Conservation (phyloP, 2,888 invertebrate species). For the Perizoma flavofasciatum region DNA sequence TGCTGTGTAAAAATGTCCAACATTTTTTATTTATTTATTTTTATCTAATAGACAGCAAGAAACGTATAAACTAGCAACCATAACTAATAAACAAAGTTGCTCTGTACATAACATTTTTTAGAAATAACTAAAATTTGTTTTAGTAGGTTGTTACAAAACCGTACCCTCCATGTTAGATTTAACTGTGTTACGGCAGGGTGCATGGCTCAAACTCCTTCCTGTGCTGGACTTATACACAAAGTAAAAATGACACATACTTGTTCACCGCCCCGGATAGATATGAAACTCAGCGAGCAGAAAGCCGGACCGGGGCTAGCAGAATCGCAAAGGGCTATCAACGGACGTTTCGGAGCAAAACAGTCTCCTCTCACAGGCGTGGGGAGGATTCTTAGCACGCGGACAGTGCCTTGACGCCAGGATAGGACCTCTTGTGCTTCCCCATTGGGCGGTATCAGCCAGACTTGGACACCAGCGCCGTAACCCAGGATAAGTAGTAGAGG, state of each 20-base stretch:
- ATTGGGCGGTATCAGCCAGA: slow-evolving; percentile 93
- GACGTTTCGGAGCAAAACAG: slow-evolving; percentile 90
- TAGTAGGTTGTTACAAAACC: too few relatives aligned
- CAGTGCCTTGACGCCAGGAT: slow-evolving; percentile 96
- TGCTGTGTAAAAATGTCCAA: too few relatives aligned
- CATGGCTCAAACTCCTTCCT: too few relatives aligned
- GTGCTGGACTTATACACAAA: too few relatives aligned
- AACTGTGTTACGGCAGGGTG: too few relatives aligned
- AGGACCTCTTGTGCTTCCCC: slow-evolving; percentile 98
- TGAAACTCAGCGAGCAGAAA: slow-evolving; percentile 91
- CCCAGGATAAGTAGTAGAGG: slow-evolving; percentile 94
- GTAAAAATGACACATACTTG: slow-evolving; percentile 76
- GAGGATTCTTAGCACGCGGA: slow-evolving; percentile 91
- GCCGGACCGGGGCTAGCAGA: slow-evolving; percentile 90
- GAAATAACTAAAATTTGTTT: too few relatives aligned
- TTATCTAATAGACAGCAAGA: too few relatives aligned
- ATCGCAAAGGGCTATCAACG: slow-evolving; percentile 95
- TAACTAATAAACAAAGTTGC: too few relatives aligned
- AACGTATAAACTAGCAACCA: too few relatives aligned
- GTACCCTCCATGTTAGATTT: too few relatives aligned
- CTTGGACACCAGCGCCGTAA: slow-evolving; percentile 84
- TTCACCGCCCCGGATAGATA: slow-evolving; percentile 92
- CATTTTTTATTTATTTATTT: too few relatives aligned
- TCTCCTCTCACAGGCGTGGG: slow-evolving; percentile 92
- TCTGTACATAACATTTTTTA: too few relatives aligned